Base-by-base conservation (phyloP, 2,797 vertebrate genomes). In the Poliocrania exsul region DNA sequence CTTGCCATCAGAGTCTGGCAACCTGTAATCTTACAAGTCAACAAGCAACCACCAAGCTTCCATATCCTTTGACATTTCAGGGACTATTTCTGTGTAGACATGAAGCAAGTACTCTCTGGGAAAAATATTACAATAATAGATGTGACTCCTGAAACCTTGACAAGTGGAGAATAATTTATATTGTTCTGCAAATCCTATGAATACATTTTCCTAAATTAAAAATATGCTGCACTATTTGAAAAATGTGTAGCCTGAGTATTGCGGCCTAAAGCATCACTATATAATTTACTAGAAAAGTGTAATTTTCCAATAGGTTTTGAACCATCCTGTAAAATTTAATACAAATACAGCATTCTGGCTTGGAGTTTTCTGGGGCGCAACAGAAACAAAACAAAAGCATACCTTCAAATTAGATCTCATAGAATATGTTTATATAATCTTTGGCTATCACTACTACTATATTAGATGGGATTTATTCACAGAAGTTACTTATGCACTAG, bases 1-100 rank as follows among this genome's bases (percentile, higher is more conserved):
- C 87, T 96, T 96, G 80, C 88, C 62, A 5, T 86, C 50, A 93
- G 86, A 97, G 80, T 87, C 86, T 95, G 92, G 96, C 65, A 97
- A 79, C 88, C 81, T 93, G 81, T 90, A 93, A 60, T 96, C 95
- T 93, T 91, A 86, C 61, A 96, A 89, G 88, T 97, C 95, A 97
- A 87, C 85, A 89, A 93, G 95, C 86, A 96, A 85, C 95, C 86
- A 86, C 92, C 67, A 87, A 84, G 69, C 49, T 79, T 92, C 92
- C 4, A 6, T 53, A 78, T 83, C 93, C 66, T 54, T 90, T 97
- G 85, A 96, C 87, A 89, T 97, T 95, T 96, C 88, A 82, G 92
- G 40, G 57, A 85, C 67, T 92, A 20, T 82, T 95, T 97, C 88
- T 74, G 61, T 70, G 86, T 26, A 95, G 70, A 92, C 16, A 23